Conservation (phyloP, 1,140 invertebrate genomes). For the Camponotus floridanus region DNA sequence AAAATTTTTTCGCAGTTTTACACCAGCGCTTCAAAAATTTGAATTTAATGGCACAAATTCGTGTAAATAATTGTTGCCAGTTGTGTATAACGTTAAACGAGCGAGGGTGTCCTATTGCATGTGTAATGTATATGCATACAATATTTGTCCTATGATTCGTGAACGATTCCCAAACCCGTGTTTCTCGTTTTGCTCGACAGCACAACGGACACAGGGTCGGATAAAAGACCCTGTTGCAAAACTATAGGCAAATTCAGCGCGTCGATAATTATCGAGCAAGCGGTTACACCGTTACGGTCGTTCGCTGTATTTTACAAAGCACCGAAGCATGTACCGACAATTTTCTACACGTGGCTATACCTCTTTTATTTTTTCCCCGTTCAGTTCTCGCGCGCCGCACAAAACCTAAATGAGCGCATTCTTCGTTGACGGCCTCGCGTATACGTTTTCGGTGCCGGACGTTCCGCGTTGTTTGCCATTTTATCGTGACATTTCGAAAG, state of each 20-base stretch:
- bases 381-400: slow-evolving; percentile 8
- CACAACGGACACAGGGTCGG: slow-evolving; percentile 11
- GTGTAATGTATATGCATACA: background rate
- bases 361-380: background rate
- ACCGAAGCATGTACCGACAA: slow-evolving; percentile 29
- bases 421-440: slow-evolving; percentile 21
- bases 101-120: background rate
- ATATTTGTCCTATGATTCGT: slow-evolving; percentile 6
- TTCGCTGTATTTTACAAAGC: slow-evolving; percentile 36
- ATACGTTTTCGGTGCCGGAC: slow-evolving; percentile 5
- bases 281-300: slow-evolving; percentile 38
- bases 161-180: slow-evolving; percentile 17
- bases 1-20: no score
- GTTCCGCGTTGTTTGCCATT: slow-evolving; percentile 48
- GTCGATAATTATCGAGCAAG: slow-evolving; percentile 55
- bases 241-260: background rate
- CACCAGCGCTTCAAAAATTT: background rate
- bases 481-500: slow-evolving; percentile 59
- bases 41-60: slow-evolving; percentile 30
- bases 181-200: slow-evolving; percentile 39
- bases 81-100: slow-evolving; percentile 2
- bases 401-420: slow-evolving; percentile 57
- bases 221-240: slow-evolving; percentile 42
- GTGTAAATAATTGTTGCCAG: background rate
- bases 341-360: slow-evolving; percentile 30